Conservation (phyloP, 2,797 vertebrate genomes). For the Brotula barbata region DNA sequence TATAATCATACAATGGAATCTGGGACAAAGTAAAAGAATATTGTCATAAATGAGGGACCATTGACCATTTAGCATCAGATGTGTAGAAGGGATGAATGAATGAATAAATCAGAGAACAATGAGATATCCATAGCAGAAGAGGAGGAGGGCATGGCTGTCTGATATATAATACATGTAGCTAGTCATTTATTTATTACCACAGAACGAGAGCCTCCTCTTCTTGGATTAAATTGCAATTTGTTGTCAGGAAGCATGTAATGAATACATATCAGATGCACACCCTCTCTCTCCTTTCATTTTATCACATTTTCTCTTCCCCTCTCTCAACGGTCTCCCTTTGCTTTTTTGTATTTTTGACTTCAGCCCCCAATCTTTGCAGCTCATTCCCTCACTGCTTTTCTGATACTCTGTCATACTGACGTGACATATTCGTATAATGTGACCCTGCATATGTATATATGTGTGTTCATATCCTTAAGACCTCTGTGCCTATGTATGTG, state of each 20-base stretch:
- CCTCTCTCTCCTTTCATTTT: slow-evolving; percentile 69
- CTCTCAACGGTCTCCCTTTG: slow-evolving; percentile 37
- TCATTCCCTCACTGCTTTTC: slow-evolving; percentile 52
- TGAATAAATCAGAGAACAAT: slow-evolving; percentile 87
- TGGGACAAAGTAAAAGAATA: slow-evolving; percentile 70
- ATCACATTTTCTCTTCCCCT: slow-evolving; percentile 55
- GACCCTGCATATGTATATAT: slow-evolving; percentile 33
- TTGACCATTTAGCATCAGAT: slow-evolving; percentile 79
- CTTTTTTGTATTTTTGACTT: slow-evolving; percentile 62
- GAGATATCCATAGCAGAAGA: slow-evolving; percentile 83
- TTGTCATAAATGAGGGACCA: slow-evolving; percentile 75
- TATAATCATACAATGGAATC: slow-evolving; percentile 63
- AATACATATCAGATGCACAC: slow-evolving; percentile 86
- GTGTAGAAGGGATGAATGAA: slow-evolving; percentile 78
- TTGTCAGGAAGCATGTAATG: slow-evolving; percentile 88
- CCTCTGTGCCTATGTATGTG: slow-evolving; percentile 18
- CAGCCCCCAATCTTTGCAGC: slow-evolving; percentile 39
- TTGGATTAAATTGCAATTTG: slow-evolving; percentile 90
- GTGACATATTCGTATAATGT: slow-evolving; percentile 63
- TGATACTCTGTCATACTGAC: slow-evolving; percentile 64
- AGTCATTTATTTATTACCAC: slow-evolving; percentile 89
- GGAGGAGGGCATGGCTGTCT: slow-evolving; percentile 81
- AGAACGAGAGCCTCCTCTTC: slow-evolving; percentile 87
- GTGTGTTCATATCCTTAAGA: slow-evolving; percentile 31
- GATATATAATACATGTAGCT: slow-evolving; percentile 88